These are phyloP conservation scores for Emydocephalus ijimae DNA, from an alignment of 2,113 vertebrate genomes.

Conservation along the genomic window DNA sequence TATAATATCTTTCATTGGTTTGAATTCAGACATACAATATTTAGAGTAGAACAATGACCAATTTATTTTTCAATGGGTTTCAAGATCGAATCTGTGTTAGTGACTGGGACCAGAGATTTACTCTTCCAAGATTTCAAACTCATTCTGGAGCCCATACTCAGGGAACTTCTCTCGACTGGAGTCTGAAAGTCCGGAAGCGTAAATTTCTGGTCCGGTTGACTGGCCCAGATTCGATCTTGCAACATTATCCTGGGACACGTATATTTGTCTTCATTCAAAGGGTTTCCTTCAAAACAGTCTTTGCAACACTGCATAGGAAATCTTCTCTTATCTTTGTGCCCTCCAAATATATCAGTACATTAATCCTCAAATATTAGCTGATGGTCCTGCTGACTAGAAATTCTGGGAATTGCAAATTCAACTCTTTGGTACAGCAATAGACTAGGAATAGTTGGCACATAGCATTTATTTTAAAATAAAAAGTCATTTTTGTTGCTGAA, in stretches of 20 bases:
- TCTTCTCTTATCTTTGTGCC: background rate
- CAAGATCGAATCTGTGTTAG: background rate
- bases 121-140: background rate
- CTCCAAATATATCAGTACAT: background rate
- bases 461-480: background rate
- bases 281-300: background rate
- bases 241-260: background rate
- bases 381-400: background rate
- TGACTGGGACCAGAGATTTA: background rate
- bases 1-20: background rate
- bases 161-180: background rate
- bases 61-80: background rate
- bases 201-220: background rate
- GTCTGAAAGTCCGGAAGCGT: background rate
- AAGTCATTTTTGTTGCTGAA: background rate
- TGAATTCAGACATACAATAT: background rate
- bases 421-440: accelerated
- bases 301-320: background rate
- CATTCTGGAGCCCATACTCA: background rate
- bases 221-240: background rate
- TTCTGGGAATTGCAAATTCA: background rate
- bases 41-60: background rate
- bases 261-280: background rate
- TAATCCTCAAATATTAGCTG: background rate
- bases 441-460: background rate